Evolutionary conservation across 1,140 invertebrate genomes (phyloP), one percentile per base, ranked within the genome.

Genomic region (Limonius californicus): DNA sequence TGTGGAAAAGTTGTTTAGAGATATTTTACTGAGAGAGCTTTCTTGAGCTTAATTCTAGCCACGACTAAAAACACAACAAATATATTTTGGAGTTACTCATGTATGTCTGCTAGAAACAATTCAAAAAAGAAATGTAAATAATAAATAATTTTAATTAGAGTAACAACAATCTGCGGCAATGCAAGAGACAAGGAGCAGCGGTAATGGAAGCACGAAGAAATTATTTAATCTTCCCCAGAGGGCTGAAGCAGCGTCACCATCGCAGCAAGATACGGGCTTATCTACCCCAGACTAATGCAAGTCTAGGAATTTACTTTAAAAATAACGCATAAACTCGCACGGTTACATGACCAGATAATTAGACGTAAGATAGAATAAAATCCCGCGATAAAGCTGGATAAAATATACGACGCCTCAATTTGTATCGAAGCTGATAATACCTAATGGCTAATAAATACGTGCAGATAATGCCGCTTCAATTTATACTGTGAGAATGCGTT

Each of bases 221-320:
- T 27, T 27, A 27, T 27, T 27, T 27, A 27, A 27, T 27, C 9
- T 27, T 27, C 23, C 23, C 23, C 9, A 27, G 23, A 23, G 3
- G n/a, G 7, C 16, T 32, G 43, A 43, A 43, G 32, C 32, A 32
- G 19, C 39, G 35, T 58, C 21, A 18, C 18, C 43, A 27, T 27
- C 3, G 23, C 9, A 27, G 3, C 23, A 27, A 27, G 23, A 27
- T 59, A 59, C 50, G 43, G 14, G 3, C 43, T 30, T 59, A 59
- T 59, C 57, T 27, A 39, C 15, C 14, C 30, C 57, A 30, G 57
- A 55, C 60, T 61, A 56, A 61, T 59, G 60, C 35, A 61, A 56
- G 60, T 56, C 53, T 61, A 61, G 54, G 53, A 59, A 55, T 61
- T 61, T 23, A 45, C 14, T 61, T 61, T 61, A 56, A 59, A 61